Evolutionary conservation across 2,888 invertebrate species (phyloP).

Genomic region (Seladonia tumulorum): DNA sequence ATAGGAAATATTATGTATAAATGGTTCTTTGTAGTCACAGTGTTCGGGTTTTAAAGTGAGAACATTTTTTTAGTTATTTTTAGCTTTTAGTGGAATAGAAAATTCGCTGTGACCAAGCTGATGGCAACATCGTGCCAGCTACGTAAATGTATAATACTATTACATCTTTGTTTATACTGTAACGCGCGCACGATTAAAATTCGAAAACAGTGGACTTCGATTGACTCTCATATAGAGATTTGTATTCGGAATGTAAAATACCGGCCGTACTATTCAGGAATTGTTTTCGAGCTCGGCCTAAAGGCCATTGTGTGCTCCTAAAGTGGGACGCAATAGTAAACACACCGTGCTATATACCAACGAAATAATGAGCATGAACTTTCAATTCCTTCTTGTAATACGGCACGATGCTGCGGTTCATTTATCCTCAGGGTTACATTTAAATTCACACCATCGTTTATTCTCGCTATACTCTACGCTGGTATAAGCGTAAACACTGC

Average conservation of each 20-base stretch:
- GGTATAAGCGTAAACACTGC: neutral
- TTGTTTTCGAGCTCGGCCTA: neutral
- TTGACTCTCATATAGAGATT: neutral
- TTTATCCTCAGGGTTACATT: neutral
- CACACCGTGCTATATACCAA: neutral
- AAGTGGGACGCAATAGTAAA: neutral
- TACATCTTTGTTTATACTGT: neutral
- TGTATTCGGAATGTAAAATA: conserved; percentile 1
- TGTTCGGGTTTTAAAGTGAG: neutral
- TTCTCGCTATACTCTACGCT: neutral
- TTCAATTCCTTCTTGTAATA: neutral
- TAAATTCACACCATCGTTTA: neutral
- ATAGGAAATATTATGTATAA: neutral
- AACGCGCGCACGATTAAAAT: neutral
- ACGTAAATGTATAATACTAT: neutral
- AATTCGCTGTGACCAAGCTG: neutral
- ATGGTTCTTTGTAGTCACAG: neutral
- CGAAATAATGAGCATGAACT: neutral
- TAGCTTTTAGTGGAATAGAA: neutral
- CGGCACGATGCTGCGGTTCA: neutral
- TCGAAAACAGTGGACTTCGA: neutral
- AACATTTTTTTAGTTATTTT: neutral
- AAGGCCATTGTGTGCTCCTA: neutral
- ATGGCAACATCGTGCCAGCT: neutral
- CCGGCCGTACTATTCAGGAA: neutral